phyloP scores from a whole-genome alignment of 1,140 invertebrate species.

The Metopolophium dirhodum region DNA sequence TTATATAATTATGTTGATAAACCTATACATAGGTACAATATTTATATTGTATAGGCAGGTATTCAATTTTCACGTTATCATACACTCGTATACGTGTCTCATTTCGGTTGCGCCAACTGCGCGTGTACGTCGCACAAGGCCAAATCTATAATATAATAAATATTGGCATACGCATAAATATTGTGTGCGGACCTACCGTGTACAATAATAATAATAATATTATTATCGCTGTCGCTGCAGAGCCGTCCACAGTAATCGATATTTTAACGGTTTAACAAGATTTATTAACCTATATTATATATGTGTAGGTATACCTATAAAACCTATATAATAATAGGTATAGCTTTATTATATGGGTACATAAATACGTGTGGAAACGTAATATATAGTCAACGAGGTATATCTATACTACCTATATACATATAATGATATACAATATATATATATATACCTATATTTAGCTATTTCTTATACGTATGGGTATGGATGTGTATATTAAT shows the following conservation, averaged over 20 bases:
- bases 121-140: neutral
- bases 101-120: neutral
- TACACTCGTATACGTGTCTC: neutral
- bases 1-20: too few species aligned
- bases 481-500: neutral
- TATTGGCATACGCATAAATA: neutral
- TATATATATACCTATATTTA: too few species aligned
- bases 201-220: neutral
- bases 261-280: neutral
- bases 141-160: neutral
- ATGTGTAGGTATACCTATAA: too few species aligned
- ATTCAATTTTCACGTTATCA: neutral
- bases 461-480: neutral
- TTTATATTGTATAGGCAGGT: neutral
- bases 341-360: neutral
- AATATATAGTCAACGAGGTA: too few species aligned
- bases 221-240: neutral
- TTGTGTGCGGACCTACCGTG: neutral
- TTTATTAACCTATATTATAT: neutral
- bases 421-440: too few species aligned
- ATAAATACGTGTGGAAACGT: too few species aligned
- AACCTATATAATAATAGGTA: too few species aligned
- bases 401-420: too few species aligned
- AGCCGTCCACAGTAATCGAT: neutral
- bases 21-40: neutral